Evolutionary conservation across 2,888 invertebrate genomes (phyloP).

Genomic region (Noctua comes): DNA sequence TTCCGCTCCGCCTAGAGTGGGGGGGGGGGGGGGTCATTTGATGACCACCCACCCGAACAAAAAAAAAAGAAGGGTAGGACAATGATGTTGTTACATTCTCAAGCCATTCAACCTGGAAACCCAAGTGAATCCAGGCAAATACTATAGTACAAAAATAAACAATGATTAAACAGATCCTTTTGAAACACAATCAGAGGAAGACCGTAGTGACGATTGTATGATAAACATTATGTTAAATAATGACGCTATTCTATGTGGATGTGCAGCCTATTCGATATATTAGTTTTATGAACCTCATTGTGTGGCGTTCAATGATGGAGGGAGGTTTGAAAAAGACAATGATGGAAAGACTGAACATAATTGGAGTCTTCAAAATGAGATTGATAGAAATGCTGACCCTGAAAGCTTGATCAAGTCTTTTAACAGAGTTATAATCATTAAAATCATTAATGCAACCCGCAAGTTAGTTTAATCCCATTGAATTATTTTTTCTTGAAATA

Average conservation of each 20-base stretch:
- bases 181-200: constrained; percentile 71
- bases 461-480: too few species aligned
- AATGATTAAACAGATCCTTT: constrained; percentile 64
- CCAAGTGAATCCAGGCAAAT: constrained; percentile 5
- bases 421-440: neutral
- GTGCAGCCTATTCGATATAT: constrained; percentile 26
- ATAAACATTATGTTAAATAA: constrained; percentile 62
- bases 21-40: too few species aligned
- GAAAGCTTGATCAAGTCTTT: neutral
- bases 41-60: too few species aligned
- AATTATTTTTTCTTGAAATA: too few species aligned
- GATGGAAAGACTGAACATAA: too few species aligned
- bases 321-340: neutral
- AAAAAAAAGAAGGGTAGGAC: neutral
- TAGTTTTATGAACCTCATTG: constrained; percentile 29
- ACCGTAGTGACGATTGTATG: constrained; percentile 61
- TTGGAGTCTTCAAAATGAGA: neutral
- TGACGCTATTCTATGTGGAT: constrained; percentile 45
- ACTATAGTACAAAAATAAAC: constrained; percentile 40
- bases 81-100: neutral
- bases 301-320: neutral
- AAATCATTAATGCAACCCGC: too few species aligned
- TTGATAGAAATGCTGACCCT: neutral
- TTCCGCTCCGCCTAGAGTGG: too few species aligned
- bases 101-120: constrained; percentile 2